Base-by-base conservation (phyloP, 2,888 invertebrate genomes). In the Hermaeophaga mercurialis region DNA sequence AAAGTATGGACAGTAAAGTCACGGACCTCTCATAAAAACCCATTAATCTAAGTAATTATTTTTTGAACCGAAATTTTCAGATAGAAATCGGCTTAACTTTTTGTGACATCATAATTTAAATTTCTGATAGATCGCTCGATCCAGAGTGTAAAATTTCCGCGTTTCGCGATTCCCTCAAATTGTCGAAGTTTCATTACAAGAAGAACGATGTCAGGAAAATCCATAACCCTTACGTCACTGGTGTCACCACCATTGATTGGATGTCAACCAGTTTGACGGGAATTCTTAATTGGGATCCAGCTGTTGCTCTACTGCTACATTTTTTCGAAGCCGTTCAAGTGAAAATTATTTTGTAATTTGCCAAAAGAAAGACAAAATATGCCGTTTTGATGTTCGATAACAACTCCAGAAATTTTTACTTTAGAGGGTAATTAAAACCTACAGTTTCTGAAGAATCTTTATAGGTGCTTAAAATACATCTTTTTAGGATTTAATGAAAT, bases 161-260 rank as follows among this genome's bases (percentile, higher is more conserved):
- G 15, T 24, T 43, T 43, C 14, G 24, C 22, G 24, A 24, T 5
- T 14, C 43, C 24, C 2, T 43, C 9, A 43, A 24, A 43, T 15
- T 26, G 12, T 43, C 19, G 31, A 34, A 22, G 24, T 47, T 33
- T 36, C 19, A 36, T 47, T 47, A 47, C 36, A 47, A 36, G 22
- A 34, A 36, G 19, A 26, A 46, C 18, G 31, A 45, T 33, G 54
- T 17, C 47, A 41, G 15, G 54, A 47, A 54, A 54, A 54, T 54
- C 17, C 47, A 47, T 47, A 47, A 12, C 33, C 47, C 41, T 46
- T 41, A 47, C 36, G 47, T 39, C 39, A 39, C 36, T 19, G 46
- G 45, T 54, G 46, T 54, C 54, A 38, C 15, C 46, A n/a, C 50
- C 46, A 52, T 45, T 46, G 49, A 52, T 46, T 56, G 46, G 18